phyloP scores from a whole-genome alignment of 2,113 vertebrate genomes.

The Macrotis lagotis region DNA sequence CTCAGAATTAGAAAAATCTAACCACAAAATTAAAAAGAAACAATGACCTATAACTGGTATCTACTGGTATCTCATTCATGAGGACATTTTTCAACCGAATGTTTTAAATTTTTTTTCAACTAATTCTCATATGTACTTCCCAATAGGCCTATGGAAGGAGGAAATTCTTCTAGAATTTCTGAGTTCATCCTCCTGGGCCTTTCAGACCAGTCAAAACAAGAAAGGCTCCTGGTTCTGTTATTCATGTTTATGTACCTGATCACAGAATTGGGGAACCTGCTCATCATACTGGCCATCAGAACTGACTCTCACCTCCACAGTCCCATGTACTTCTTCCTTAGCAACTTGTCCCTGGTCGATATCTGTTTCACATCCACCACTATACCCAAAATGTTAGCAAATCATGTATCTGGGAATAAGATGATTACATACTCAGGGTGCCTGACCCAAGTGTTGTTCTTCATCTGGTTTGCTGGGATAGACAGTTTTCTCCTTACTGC shows the following conservation, averaged over 20 bases:
- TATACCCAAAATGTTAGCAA: conserved; percentile 36
- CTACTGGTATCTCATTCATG: no score
- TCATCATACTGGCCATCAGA: conserved; percentile 6
- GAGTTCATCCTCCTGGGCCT: conserved; percentile 44
- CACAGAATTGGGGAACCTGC: background rate
- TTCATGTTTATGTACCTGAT: conserved; percentile 20
- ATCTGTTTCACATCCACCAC: conserved; percentile 52
- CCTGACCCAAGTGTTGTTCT: conserved; percentile 56
- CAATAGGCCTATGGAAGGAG: background rate
- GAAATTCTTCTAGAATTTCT: background rate
- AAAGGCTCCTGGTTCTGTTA: background rate
- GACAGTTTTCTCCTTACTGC: conserved; percentile 45
- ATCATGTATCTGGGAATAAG: conserved; percentile 7
- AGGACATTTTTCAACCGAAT: background rate
- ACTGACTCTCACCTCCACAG: background rate
- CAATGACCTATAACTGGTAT: no score
- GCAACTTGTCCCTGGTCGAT: conserved; percentile 28
- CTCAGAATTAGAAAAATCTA: no score
- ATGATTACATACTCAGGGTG: conserved; percentile 40
- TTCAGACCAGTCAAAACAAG: conserved; percentile 12
- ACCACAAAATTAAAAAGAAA: no score
- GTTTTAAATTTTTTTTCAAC: background rate
- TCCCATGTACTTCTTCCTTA: conserved; percentile 32
- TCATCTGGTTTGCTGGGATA: conserved; percentile 9
- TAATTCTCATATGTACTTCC: background rate